Conservation (phyloP, 2,888 invertebrate genomes). For the Sesamia inferens region DNA sequence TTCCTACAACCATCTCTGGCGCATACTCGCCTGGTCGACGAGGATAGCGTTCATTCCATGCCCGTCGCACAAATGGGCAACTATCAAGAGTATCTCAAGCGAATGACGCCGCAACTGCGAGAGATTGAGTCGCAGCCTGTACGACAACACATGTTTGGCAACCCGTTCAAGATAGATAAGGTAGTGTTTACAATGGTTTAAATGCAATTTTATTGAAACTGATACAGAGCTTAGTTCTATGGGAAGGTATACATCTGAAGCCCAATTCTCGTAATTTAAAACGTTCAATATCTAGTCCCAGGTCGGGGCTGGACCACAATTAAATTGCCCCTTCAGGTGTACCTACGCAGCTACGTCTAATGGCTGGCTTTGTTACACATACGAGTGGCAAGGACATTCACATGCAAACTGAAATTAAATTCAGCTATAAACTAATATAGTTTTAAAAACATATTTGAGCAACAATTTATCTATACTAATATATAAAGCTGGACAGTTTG, state of each 20-base stretch:
- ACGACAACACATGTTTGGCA: constrained; percentile 99
- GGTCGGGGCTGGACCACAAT: too few species aligned
- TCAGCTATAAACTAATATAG: neutral
- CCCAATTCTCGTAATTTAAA: too few species aligned
- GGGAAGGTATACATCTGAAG: neutral
- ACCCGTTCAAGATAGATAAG: constrained; percentile 99
- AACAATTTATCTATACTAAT: too few species aligned
- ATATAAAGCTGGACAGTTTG: too few species aligned
- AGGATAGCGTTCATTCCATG: constrained; percentile 98
- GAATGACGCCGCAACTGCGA: constrained; percentile 96
- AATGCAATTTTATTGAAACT: neutral
- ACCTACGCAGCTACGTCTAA: neutral
- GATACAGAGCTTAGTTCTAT: neutral
- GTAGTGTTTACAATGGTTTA: constrained; percentile 64
- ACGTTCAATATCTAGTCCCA: too few species aligned
- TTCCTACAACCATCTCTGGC: constrained; percentile 95
- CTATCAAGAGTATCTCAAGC: constrained; percentile 99
- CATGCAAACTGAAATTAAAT: neutral
- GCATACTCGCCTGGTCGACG: constrained; percentile 94
- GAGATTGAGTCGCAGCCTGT: constrained; percentile 99
- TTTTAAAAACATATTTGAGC: too few species aligned
- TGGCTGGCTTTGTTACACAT: neutral
- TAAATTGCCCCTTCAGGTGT: too few species aligned
- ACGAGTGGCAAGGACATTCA: neutral
- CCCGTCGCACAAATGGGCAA: constrained; percentile 99